Evolutionary conservation across 2,888 invertebrate genomes (phyloP).

Genomic region (Pocota personata): DNA sequence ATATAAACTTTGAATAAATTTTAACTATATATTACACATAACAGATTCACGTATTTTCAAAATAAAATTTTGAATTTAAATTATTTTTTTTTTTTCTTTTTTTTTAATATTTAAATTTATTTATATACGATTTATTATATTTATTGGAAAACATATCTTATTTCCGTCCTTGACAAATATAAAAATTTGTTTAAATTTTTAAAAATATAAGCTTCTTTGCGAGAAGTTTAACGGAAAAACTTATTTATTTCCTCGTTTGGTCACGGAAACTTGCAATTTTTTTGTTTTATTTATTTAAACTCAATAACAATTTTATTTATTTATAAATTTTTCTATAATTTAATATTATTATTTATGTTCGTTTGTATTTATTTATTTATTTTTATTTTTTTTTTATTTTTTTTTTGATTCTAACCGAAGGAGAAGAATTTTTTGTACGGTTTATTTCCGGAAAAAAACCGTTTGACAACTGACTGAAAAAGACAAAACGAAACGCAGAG

Average conservation of each 20-base stretch:
- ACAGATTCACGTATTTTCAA: no score
- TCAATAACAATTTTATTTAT: not conserved
- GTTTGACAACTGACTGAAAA: conserved; percentile 39
- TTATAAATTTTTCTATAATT: not conserved
- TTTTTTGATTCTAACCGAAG: not conserved
- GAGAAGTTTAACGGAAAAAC: not conserved
- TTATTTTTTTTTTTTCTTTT: no score
- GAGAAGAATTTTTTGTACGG: not conserved
- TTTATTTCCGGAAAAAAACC: conserved; percentile 33
- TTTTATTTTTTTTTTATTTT: not conserved
- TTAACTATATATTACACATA: not conserved
- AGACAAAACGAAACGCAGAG: conserved; percentile 3
- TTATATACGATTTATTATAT: no score
- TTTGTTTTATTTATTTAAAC: not conserved
- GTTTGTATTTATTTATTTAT: not conserved
- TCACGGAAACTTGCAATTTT: not conserved
- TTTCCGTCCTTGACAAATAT: not conserved
- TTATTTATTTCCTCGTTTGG: not conserved
- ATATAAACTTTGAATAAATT: not conserved
- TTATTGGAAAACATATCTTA: no score
- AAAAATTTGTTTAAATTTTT: not conserved
- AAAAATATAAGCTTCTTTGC: no score
- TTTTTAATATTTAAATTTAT: no score
- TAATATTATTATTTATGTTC: not conserved
- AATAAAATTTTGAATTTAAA: not conserved